Conservation (phyloP, 2,113 vertebrate genomes). For the Oryzias woworae region DNA sequence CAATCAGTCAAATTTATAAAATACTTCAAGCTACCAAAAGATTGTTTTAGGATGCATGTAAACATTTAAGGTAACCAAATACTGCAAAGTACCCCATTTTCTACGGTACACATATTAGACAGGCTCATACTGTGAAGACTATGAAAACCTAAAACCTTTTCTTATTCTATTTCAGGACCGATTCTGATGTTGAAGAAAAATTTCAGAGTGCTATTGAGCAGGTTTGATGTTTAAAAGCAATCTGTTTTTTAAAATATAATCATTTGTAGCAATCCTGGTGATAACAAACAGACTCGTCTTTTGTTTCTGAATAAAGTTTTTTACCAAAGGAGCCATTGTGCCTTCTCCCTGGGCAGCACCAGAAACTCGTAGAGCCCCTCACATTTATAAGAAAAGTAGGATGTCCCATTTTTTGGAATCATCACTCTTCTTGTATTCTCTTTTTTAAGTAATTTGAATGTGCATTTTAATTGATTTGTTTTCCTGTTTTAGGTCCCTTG, state of each 20-base stretch:
- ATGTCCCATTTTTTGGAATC: constrained; percentile 15
- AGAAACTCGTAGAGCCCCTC: constrained; percentile 78
- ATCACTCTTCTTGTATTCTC: background rate
- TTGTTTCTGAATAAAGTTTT: constrained; percentile 82
- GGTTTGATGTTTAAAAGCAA: constrained; percentile 70
- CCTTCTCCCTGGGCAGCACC: constrained; percentile 92
- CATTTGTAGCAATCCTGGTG: background rate
- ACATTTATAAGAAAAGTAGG: constrained; percentile 81
- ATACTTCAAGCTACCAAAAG: too few relatives aligned
- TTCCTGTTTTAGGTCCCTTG: constrained; percentile 46
- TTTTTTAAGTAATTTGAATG: background rate
- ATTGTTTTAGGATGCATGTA: too few relatives aligned
- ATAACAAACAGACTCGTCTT: background rate
- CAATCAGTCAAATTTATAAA: too few relatives aligned
- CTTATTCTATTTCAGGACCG: constrained; percentile 76
- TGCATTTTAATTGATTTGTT: background rate
- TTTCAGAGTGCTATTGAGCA: constrained; percentile 95
- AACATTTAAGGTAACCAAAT: too few relatives aligned
- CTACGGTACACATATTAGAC: too few relatives aligned
- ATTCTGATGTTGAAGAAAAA: constrained; percentile 92
- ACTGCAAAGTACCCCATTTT: too few relatives aligned
- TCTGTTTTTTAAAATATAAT: background rate
- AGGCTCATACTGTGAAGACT: too few relatives aligned
- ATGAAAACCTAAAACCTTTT: background rate
- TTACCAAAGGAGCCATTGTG: constrained; percentile 91